phyloP scores from a whole-genome alignment of 2,113 vertebrate species.

The Campylorhamphus procurvoides region DNA sequence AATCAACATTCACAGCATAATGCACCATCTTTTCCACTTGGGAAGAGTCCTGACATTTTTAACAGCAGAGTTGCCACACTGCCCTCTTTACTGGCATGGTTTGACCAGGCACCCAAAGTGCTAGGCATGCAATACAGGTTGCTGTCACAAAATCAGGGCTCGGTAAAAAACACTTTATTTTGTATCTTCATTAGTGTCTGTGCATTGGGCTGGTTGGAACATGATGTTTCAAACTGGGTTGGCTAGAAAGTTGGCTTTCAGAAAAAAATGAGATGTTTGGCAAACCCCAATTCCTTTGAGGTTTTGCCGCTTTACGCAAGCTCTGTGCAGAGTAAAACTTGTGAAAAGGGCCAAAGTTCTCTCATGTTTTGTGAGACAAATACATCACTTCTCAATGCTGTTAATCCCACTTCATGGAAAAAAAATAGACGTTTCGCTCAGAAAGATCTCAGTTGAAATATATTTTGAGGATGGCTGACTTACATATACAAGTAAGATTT shows the following conservation, averaged over 20 bases:
- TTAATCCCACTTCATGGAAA: neutral
- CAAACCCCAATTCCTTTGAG: neutral
- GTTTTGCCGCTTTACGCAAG: neutral
- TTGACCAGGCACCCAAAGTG: neutral
- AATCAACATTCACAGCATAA: neutral
- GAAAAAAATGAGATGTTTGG: neutral
- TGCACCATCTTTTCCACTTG: neutral
- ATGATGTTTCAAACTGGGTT: neutral
- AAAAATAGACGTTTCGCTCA: neutral
- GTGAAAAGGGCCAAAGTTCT: neutral
- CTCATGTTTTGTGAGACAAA: neutral
- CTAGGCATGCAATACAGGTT: neutral
- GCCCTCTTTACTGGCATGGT: neutral
- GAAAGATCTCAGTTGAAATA: neutral
- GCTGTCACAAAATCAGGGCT: neutral
- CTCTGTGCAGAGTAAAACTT: neutral
- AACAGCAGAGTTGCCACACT: neutral
- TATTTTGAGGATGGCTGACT: neutral
- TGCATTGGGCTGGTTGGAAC: neutral
- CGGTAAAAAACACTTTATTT: neutral
- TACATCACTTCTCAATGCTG: neutral
- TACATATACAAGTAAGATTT: neutral
- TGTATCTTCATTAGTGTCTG: neutral
- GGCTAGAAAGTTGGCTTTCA: neutral
- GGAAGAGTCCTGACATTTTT: neutral